phyloP scores from a whole-genome alignment of 2,797 vertebrate genomes.

The Cottoperca gobio region DNA sequence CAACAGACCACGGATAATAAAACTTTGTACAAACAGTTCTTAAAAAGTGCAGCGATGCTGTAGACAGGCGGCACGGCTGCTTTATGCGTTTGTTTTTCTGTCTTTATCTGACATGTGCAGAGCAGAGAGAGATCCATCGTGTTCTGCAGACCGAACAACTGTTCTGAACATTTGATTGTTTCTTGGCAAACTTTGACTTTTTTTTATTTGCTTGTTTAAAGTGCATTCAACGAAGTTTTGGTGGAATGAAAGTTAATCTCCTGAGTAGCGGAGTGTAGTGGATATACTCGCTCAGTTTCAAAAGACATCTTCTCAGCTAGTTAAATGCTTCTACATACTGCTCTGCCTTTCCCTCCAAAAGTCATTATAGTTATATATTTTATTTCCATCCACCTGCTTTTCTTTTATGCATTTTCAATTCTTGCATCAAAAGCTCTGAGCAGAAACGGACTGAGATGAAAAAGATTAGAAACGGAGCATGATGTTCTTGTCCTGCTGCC shows the following conservation, averaged over 20 bases:
- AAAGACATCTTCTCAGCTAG: too few species aligned
- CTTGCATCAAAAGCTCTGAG: too few species aligned
- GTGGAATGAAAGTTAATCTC: neutral
- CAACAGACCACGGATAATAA: conserved; percentile 85
- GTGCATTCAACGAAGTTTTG: neutral
- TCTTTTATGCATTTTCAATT: too few species aligned
- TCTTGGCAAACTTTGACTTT: neutral
- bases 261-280: too few species aligned
- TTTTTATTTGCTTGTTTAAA: neutral
- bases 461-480: too few species aligned
- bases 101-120: neutral
- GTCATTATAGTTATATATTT: too few species aligned
- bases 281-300: neutral
- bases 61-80: conserved; percentile 66
- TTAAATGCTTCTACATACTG: too few species aligned
- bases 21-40: conserved; percentile 84
- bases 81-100: neutral
- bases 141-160: neutral
- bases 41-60: conserved; percentile 86
- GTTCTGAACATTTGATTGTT: neutral
- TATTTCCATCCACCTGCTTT: neutral
- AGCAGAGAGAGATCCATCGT: conserved; percentile 9
- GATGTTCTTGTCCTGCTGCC: too few species aligned
- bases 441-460: too few species aligned
- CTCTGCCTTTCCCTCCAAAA: neutral